Percentiles rank a stretch among this genome's conserved stretches.
Evolutionary conservation across 2,797 vertebrate species (phyloP).

Genomic region (Sebastes kiyomatsui): DNA sequence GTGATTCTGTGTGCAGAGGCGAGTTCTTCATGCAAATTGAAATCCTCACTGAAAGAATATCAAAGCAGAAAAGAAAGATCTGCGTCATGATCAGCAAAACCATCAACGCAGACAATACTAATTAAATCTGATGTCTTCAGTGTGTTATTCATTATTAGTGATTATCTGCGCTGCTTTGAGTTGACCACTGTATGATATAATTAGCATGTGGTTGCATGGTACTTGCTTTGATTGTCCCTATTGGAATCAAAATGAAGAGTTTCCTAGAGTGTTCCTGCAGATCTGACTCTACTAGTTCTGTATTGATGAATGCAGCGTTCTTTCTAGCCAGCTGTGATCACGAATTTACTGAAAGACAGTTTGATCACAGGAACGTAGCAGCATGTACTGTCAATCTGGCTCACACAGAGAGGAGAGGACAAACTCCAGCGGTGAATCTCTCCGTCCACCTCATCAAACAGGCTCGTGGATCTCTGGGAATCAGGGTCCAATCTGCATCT

Average conservation of each 20-base stretch:
- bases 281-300: background rate
- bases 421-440: slow-evolving; percentile 14
- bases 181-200: slow-evolving; percentile 33
- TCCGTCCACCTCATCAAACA: slow-evolving; percentile 49
- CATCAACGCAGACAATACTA: slow-evolving; percentile 3
- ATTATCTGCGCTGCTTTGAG: slow-evolving; percentile 22
- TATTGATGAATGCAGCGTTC: background rate
- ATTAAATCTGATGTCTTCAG: slow-evolving; percentile 27
- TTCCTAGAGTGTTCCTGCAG: background rate
- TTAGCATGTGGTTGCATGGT: slow-evolving; percentile 30
- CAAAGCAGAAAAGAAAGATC: slow-evolving; percentile 13
- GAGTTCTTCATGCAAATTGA: slow-evolving; percentile 21
- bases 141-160: slow-evolving; percentile 30
- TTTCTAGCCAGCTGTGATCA: slow-evolving; percentile 25
- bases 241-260: background rate
- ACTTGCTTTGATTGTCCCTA: slow-evolving; percentile 27
- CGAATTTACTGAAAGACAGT: slow-evolving; percentile 36
- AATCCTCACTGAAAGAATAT: slow-evolving; percentile 22
- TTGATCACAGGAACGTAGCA: slow-evolving; percentile 31
- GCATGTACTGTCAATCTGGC: background rate
- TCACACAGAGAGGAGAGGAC: slow-evolving; percentile 16
- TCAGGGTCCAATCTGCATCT: slow-evolving; percentile 57
- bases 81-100: slow-evolving; percentile 28
- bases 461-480: slow-evolving; percentile 43
- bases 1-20: slow-evolving; percentile 20